Conservation (phyloP, 2,113 vertebrate genomes). For the Mustela lutreola region DNA sequence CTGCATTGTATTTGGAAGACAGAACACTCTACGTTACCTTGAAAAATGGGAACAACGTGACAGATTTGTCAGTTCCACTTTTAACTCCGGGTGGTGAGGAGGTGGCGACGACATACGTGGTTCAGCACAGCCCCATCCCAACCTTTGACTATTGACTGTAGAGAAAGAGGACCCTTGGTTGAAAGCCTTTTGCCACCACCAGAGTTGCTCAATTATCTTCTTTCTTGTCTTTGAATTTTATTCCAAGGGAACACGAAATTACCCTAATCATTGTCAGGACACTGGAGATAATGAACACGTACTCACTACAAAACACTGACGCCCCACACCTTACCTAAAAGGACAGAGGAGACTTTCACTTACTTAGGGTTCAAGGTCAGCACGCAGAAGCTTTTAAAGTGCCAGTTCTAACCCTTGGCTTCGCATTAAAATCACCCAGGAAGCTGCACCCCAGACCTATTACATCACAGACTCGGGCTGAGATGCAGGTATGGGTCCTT, state of each 20-base stretch:
- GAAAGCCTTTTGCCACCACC: background rate
- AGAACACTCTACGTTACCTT: constrained; percentile 13
- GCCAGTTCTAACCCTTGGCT: background rate
- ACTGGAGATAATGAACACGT: background rate
- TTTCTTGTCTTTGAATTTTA: constrained; percentile 9
- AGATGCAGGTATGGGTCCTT: background rate
- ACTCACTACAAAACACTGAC: background rate
- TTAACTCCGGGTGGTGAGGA: background rate
- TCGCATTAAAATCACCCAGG: background rate
- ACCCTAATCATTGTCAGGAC: background rate
- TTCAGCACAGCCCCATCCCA: background rate
- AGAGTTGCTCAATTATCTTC: background rate
- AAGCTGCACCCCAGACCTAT: background rate
- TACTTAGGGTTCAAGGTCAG: background rate
- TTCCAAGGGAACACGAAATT: background rate
- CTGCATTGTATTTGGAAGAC: background rate
- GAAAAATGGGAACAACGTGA: background rate
- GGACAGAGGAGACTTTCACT: background rate
- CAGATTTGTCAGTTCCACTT: constrained; percentile 15
- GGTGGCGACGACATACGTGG: background rate
- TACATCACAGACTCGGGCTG: background rate
- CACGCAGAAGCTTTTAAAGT: background rate
- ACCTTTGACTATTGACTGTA: background rate
- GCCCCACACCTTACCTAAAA: background rate
- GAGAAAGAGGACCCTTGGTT: background rate